These are phyloP conservation scores for Bothrops alternatus DNA, from an alignment of 2,797 vertebrate species.

Conservation along the genomic window DNA sequence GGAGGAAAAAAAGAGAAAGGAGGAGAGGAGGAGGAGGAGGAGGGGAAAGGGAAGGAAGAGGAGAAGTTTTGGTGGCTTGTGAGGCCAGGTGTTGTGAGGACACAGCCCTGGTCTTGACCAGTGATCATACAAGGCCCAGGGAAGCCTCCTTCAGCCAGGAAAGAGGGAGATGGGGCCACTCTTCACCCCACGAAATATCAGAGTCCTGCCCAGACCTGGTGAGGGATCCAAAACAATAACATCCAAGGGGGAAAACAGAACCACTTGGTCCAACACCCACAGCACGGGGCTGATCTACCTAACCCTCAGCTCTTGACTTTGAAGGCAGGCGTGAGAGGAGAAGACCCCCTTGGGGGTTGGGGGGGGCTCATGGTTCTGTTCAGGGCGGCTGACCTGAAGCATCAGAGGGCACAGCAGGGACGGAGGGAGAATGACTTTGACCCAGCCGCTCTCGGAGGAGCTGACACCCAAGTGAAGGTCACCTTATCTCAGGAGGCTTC, in stretches of 20 bases:
- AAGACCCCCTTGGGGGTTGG: not conserved
- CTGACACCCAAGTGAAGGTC: not conserved
- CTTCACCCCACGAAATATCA: not conserved
- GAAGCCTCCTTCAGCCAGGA: not conserved
- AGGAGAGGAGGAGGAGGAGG: fast-evolving
- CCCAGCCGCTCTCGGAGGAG: not conserved
- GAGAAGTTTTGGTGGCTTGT: not conserved
- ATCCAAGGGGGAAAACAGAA: fast-evolving
- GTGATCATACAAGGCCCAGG: not conserved
- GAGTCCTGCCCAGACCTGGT: no score
- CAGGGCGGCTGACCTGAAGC: no score
- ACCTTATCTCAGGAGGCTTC: not conserved
- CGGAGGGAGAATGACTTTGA: not conserved
- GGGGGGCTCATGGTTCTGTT: no score
- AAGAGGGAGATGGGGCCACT: not conserved
- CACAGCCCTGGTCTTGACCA: not conserved
- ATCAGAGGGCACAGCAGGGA: not conserved
- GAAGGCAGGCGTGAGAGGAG: not conserved
- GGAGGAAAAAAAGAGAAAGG: not conserved
- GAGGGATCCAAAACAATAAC: not conserved
- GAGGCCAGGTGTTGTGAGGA: no score
- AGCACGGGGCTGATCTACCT: no score
- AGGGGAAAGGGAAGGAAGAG: not conserved
- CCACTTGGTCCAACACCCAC: no score
- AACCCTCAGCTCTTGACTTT: not conserved